Conservation (phyloP, 2,797 vertebrate species). For the Sebastes itinus region DNA sequence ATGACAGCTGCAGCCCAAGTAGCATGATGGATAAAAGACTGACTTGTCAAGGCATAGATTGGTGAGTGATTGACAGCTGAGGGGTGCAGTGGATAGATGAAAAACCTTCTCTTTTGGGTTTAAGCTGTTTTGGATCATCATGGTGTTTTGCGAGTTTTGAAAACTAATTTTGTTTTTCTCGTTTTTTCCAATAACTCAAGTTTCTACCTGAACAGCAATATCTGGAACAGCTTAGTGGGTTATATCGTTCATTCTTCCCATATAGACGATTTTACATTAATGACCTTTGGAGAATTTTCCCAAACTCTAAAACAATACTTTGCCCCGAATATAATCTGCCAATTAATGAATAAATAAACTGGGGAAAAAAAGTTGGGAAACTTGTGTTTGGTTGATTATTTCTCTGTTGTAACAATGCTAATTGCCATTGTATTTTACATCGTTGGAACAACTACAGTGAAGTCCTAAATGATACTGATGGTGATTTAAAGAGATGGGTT, state of each 20-base stretch:
- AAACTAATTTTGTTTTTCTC: not conserved
- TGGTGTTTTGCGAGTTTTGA: conserved; percentile 4
- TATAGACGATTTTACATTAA: not conserved
- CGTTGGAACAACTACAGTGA: no score
- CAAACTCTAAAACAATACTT: no score
- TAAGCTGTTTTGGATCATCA: conserved; percentile 13
- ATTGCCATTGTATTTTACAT: no score
- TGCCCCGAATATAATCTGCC: no score
- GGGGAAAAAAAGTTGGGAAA: no score
- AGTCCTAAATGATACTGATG: no score
- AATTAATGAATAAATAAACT: no score
- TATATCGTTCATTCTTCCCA: not conserved
- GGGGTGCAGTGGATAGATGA: not conserved
- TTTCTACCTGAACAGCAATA: not conserved
- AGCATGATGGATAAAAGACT: conserved; percentile 7
- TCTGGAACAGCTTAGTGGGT: not conserved
- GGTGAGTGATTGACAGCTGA: conserved; percentile 35
- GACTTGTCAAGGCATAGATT: conserved; percentile 17
- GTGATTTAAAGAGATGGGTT: no score
- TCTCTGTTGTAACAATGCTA: no score
- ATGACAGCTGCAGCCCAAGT: conserved; percentile 14
- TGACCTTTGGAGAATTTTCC: no score
- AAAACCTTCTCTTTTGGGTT: conserved; percentile 3
- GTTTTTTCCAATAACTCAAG: not conserved
- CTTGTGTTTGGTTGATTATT: no score